Evolutionary conservation across 2,888 invertebrate species (phyloP).

Genomic region (Sceliomorpha sp.): DNA sequence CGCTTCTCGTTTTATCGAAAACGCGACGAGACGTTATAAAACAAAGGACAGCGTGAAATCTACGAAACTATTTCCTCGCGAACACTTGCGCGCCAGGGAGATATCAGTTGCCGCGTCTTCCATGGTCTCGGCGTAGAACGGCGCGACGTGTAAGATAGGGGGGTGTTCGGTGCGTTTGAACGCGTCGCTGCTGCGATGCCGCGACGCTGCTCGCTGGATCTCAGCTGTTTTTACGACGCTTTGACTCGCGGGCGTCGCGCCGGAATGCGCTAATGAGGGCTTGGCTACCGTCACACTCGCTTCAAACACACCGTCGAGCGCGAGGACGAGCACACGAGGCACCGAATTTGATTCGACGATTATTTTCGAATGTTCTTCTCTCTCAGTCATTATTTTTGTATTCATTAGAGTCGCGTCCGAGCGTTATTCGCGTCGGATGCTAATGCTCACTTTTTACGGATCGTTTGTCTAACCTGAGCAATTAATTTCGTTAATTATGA

Average conservation of each 20-base stretch:
- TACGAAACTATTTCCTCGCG: too few species aligned
- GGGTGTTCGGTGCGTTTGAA: slow-evolving; percentile 53
- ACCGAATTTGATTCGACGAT: slow-evolving; percentile 52
- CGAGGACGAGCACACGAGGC: slow-evolving; percentile 29
- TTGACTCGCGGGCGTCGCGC: slow-evolving; percentile 80
- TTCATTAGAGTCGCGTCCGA: slow-evolving; percentile 20
- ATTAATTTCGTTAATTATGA: too few species aligned
- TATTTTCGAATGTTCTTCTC: slow-evolving; percentile 41
- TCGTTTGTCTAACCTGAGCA: too few species aligned
- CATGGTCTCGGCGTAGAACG: slow-evolving; percentile 21
- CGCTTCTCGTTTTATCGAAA: too few species aligned
- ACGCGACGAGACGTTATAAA: too few species aligned
- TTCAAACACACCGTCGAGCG: slow-evolving; percentile 54
- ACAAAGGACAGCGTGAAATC: too few species aligned
- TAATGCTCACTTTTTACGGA: background rate
- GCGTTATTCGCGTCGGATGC: background rate
- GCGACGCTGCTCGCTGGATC: slow-evolving; percentile 68
- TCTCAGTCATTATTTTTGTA: slow-evolving; percentile 36
- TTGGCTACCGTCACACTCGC: slow-evolving; percentile 78
- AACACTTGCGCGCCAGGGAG: background rate
- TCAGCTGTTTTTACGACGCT: slow-evolving; percentile 80
- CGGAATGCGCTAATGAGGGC: slow-evolving; percentile 81
- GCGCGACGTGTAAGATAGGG: slow-evolving; percentile 36
- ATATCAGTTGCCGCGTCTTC: slow-evolving; percentile 25
- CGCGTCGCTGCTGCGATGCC: slow-evolving; percentile 50